Percentiles rank a stretch among this genome's conserved stretches.
phyloP scores from a whole-genome alignment of 2,797 vertebrate species.

The Spondyliosoma cantharus region DNA sequence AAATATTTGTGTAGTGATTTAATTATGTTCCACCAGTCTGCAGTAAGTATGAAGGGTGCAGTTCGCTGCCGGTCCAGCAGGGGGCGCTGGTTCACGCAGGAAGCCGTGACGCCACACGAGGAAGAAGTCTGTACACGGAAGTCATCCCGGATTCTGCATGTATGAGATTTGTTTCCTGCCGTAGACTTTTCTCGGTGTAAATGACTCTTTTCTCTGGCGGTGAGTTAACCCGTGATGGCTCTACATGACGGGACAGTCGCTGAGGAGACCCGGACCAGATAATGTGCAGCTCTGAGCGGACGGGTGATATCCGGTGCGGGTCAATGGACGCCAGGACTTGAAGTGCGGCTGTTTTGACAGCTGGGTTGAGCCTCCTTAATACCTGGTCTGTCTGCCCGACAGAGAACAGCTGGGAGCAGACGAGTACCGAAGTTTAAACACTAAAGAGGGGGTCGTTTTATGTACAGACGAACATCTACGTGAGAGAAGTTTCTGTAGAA shows the following conservation, averaged over 20 bases:
- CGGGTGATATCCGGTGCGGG: conserved; percentile 20
- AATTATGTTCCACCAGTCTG: too few species aligned
- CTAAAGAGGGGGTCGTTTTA: background rate
- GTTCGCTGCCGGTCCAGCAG: conserved; percentile 36
- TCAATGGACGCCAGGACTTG: conserved; percentile 70
- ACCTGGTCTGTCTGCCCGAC: conserved; percentile 38
- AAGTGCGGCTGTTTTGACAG: conserved; percentile 77
- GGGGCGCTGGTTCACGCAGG: conserved; percentile 30
- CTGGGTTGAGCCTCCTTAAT: conserved; percentile 58
- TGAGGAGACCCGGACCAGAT: background rate
- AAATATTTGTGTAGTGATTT: background rate
- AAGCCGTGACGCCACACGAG: background rate
- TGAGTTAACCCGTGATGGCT: background rate
- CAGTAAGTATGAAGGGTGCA: fast-evolving
- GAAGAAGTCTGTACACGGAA: conserved; percentile 77
- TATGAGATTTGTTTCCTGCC: background rate
- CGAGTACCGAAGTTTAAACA: background rate
- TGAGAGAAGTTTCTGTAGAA: conserved; percentile 12
- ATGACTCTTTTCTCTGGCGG: background rate
- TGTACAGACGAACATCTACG: background rate
- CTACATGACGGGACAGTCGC: background rate
- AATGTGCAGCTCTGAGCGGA: background rate
- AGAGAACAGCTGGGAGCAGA: conserved; percentile 6
- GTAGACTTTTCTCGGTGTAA: background rate
- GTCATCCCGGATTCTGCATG: conserved; percentile 41